phyloP scores from a whole-genome alignment of 2,113 vertebrate genomes.

The Syrmaticus mikado region DNA sequence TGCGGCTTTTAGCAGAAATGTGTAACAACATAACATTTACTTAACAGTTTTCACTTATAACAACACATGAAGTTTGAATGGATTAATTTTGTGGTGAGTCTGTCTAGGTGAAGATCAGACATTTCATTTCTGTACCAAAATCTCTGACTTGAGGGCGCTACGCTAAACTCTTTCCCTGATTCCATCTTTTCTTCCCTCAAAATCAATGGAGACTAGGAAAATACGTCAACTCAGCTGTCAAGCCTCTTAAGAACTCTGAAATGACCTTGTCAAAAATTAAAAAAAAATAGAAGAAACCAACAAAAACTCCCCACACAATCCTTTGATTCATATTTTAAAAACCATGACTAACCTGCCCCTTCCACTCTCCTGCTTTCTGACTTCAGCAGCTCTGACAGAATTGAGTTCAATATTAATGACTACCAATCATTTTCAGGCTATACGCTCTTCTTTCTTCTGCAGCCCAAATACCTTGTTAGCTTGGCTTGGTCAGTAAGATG shows the following conservation, averaged over 20 bases:
- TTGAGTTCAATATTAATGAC: conserved; percentile 42
- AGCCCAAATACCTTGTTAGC: background rate
- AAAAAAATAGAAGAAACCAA: background rate
- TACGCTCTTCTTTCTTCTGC: background rate
- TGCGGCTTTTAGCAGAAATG: background rate
- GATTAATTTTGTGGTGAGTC: conserved; percentile 10
- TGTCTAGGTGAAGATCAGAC: background rate
- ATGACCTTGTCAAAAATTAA: conserved; percentile 19
- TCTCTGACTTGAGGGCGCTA: background rate
- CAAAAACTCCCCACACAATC: background rate
- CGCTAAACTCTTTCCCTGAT: background rate
- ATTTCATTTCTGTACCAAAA: conserved; percentile 21
- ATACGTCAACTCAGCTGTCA: conserved; percentile 16
- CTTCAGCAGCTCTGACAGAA: conserved; percentile 25
- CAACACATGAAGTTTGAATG: conserved; percentile 3
- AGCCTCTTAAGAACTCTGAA: conserved; percentile 33
- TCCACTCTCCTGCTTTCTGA: background rate
- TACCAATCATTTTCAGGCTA: conserved; percentile 13
- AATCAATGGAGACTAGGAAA: background rate
- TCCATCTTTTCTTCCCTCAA: background rate
- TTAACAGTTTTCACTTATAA: background rate
- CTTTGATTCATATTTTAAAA: conserved; percentile 67
- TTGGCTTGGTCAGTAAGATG: background rate
- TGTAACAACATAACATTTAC: background rate
- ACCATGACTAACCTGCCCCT: conserved; percentile 30